Percentiles rank a stretch among this genome's conserved stretches.
phyloP scores from a whole-genome alignment of 2,888 invertebrate genomes.

The Timandra comae region DNA sequence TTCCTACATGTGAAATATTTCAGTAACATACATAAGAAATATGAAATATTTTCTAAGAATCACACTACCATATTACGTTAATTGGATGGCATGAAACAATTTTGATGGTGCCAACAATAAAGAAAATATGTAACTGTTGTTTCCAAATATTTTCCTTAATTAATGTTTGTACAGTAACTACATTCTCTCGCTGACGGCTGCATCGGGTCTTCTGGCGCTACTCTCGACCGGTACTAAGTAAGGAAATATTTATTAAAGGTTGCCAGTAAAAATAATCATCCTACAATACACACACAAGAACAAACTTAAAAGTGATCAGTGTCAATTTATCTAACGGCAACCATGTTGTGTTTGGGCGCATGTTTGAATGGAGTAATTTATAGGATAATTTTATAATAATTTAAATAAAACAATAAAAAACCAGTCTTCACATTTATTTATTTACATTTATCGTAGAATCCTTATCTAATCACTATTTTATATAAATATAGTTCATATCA shows the following conservation, averaged over 20 bases:
- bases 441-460: constrained; percentile 54
- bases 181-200: constrained; percentile 90
- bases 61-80: no score
- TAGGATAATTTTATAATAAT: constrained; percentile 53
- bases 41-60: no score
- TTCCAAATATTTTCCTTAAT: constrained; percentile 31
- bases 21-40: no score
- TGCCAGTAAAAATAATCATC: no score
- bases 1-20: no score
- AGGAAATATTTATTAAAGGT: constrained; percentile 20
- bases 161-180: constrained; percentile 83
- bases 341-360: constrained; percentile 24
- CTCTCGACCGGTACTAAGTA: constrained; percentile 94
- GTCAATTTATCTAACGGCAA: constrained; percentile 17
- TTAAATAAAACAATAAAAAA: constrained; percentile 55
- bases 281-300: no score
- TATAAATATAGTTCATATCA: constrained; percentile 33
- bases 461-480: no score
- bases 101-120: no score
- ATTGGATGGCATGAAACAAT: no score
- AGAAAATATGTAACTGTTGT: no score
- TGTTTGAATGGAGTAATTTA: constrained; percentile 20
- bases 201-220: constrained; percentile 93
- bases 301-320: constrained; percentile 13
- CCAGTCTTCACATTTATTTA: constrained; percentile 64